Evolutionary conservation across 2,888 invertebrate species (phyloP).

Genomic region (Leptarthrus brevirostris): DNA sequence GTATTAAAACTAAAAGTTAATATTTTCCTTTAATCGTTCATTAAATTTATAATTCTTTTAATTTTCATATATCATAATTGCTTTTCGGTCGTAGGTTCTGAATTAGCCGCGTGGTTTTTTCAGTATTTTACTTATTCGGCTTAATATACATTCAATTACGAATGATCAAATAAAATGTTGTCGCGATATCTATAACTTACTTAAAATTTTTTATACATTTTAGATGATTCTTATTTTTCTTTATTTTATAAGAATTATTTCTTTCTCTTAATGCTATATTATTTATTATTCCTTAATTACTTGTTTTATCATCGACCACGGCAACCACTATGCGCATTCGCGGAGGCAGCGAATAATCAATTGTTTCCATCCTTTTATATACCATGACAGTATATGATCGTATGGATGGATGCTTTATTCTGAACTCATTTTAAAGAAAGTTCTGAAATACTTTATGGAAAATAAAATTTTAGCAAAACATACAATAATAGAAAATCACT

Average conservation of each 20-base stretch:
- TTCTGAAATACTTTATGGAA: background rate
- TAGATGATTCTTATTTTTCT: background rate
- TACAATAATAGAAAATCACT: too few species aligned
- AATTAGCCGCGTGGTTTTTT: too few species aligned
- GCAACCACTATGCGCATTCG: conserved; percentile 55
- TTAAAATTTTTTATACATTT: background rate
- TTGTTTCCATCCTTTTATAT: conserved; percentile 12
- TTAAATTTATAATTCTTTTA: background rate
- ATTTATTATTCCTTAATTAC: conserved; percentile 1
- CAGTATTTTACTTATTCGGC: too few species aligned
- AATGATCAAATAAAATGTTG: too few species aligned
- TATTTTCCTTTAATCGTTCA: background rate
- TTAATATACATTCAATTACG: too few species aligned
- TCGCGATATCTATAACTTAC: too few species aligned
- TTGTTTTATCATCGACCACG: conserved; percentile 50
- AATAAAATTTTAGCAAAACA: too few species aligned
- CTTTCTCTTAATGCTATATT: conserved; percentile 1
- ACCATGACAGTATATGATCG: background rate
- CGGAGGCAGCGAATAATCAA: conserved; percentile 57
- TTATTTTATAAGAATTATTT: background rate
- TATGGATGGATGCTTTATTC: conserved; percentile 22
- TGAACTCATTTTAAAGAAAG: conserved; percentile 11
- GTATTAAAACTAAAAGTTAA: conserved; percentile 12
- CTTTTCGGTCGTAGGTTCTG: too few species aligned
- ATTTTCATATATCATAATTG: too few species aligned